Conservation (phyloP, 2,888 invertebrate species). For the Trichacis sp. region DNA sequence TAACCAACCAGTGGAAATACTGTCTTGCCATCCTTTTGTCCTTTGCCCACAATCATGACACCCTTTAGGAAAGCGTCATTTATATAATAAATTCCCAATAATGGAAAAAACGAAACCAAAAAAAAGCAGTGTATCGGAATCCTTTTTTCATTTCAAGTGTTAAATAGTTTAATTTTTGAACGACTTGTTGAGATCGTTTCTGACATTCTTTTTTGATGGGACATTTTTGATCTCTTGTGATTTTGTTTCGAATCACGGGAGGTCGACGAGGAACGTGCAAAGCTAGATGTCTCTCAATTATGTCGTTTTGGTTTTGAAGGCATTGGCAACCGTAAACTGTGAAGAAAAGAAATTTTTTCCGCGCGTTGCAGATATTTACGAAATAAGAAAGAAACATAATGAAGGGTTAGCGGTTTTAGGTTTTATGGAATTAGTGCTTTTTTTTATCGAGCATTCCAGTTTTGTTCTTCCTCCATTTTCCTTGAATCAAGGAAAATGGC, state of each 20-base stretch:
- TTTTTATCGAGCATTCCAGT: background rate
- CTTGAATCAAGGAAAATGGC: slow-evolving; percentile 4
- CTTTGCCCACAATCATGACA: no score
- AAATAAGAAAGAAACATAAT: background rate
- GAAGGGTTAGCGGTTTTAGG: no score
- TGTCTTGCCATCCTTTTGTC: no score
- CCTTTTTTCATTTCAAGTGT: no score
- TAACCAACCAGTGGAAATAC: no score
- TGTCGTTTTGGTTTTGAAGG: slow-evolving; percentile 58
- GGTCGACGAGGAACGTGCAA: background rate
- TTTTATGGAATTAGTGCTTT: background rate
- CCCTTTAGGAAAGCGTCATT: no score
- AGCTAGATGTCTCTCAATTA: slow-evolving; percentile 17
- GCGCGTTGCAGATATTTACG: background rate
- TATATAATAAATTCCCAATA: no score
- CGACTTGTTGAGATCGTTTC: slow-evolving; percentile 24
- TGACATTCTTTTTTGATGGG: slow-evolving; percentile 26
- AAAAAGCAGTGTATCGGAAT: no score
- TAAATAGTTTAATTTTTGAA: no score
- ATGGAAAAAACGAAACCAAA: no score
- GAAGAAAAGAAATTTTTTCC: no score
- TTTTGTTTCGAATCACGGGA: background rate
- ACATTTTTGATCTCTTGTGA: slow-evolving; percentile 10
- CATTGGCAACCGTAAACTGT: slow-evolving; percentile 66
- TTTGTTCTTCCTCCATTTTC: background rate